Base-by-base conservation (phyloP, 2,888 invertebrate genomes). In the Eurois occulta region DNA sequence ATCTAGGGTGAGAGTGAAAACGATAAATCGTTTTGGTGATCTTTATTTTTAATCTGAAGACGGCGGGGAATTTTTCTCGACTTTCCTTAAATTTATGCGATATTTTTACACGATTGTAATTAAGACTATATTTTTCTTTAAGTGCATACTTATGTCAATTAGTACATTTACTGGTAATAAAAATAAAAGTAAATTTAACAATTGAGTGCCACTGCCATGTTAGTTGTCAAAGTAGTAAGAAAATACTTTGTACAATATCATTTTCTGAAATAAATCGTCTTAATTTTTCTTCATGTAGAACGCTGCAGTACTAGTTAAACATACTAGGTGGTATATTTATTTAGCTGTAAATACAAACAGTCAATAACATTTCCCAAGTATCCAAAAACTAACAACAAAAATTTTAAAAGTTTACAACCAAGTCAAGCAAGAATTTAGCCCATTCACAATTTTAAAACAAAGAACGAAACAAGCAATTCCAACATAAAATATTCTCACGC, bases 1-100 rank as follows among this genome's bases (percentile, higher is more conserved):
- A 93, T 94, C 93, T 91, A 88, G 94, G 94, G 95, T 91, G 92
- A 91, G 86, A 86, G 87, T 87, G 88, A 83, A 85, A 87, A 86
- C 77, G 80, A 90, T 93, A 93, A 94, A 92, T 93, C 92, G 91
- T 88, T 85, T 87, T 87, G 82, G 85, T 89, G 91, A 91, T 91
- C 92, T 92, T 82, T 90, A 91, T 88, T 86, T 90, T 87, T 83
- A 83, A 84, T 85, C 82, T 82, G 64, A 81, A 84, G 80, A 86
- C 32, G 60, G 58, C 18, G 72, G 85, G 84, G 78, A 79, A 71
- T n/a, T 74, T 87, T 76, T 55, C 70, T 81, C 28, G 60, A 75
- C 28, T 70, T 76, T 78, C 66, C 64, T 48, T 68, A 69, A 77
- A n/a, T 83, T 72, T n/a, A 67, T 67, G 60, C 10, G 60, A 66